Conservation (phyloP, 2,113 vertebrate species). For the Rana temporaria region DNA sequence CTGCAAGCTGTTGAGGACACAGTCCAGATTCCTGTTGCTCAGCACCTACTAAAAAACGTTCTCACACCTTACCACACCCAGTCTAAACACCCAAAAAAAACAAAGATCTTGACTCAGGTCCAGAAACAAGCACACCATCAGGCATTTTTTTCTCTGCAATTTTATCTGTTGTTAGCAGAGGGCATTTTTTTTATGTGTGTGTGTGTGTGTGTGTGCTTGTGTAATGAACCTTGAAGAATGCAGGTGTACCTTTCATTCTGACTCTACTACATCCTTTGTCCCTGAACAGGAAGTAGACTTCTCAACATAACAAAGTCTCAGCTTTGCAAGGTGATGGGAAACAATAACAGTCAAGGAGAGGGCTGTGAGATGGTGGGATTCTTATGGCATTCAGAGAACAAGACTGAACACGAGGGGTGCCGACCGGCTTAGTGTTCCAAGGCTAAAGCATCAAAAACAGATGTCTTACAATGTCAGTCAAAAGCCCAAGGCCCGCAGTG, state of each 20-base stretch:
- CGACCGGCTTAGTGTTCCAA: background rate
- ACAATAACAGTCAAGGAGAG: conserved; percentile 25
- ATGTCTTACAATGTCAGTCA: conserved; percentile 17
- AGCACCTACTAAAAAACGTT: conserved; percentile 22
- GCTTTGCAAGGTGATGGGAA: background rate
- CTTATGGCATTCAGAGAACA: conserved; percentile 8
- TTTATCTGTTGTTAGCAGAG: background rate
- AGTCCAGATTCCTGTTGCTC: conserved; percentile 39
- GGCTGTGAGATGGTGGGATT: conserved; percentile 17
- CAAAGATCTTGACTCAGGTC: background rate
- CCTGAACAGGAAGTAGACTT: conserved; percentile 10
- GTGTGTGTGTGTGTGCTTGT: background rate
- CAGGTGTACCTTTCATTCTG: background rate
- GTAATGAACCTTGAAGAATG: conserved; percentile 16
- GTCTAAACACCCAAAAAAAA: conserved; percentile 1
- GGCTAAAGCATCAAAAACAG: conserved; percentile 19
- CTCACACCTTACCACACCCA: conserved; percentile 27
- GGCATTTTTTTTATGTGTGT: background rate
- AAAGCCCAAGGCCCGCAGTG: background rate
- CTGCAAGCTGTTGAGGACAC: conserved; percentile 3
- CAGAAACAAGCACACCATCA: conserved; percentile 1
- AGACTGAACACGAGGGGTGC: conserved; percentile 15
- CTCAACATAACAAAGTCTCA: background rate
- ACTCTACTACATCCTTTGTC: conserved; percentile 5
- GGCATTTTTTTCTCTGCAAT: background rate